Evolutionary conservation across 2,113 vertebrate species (phyloP), one percentile per base, ranked within the genome.

Genomic region (Mystacornis crossleyi): DNA sequence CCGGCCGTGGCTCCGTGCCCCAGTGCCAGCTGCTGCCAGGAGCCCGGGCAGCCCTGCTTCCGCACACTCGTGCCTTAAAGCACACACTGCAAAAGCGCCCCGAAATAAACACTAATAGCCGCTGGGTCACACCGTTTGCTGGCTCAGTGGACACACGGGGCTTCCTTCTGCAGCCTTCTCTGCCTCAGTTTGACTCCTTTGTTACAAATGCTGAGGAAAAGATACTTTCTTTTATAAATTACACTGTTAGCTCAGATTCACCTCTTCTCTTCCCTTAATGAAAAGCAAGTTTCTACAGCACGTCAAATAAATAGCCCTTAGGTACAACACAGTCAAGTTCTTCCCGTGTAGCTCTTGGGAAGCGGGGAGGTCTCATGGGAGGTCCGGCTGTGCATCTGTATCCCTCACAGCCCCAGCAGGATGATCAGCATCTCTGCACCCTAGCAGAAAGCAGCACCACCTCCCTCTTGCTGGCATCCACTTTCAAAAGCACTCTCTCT

Each of bases 181-280:
- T 60, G 57, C 40, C 36, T 33, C 31, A 7, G 25, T 58, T 38
- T 4, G 0, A 73, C 48, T 58, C 85, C 57, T 65, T 85, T 58
- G 64, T 80, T 77, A 80, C 42, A 62, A 73, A 82, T 11, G 81
- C 70, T 31, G 33, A 82, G 42, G 65, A 72, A 87, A 96, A 80
- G 48, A 50, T 2, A 3, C 20, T 79, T 91, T 53, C 53, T 81
- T 78, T 86, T 83, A 92, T 61, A 83, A 95, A 93, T 92, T 83
- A 81, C 42, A 25, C 80, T 85, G 50, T 95, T 91, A 85, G 58
- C 58, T 70, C 54, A 90, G 42, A 90, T 86, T 94, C 78, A 87
- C 70, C 89, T 95, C 93, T 78, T 60, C 72, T 73, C 69, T 58
- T 79, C 70, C 54, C 70, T 75, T 90, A 94, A 94, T 90, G 91